Base-by-base conservation (phyloP, 2,113 vertebrate genomes). In the Cricetomys ansorgei region DNA sequence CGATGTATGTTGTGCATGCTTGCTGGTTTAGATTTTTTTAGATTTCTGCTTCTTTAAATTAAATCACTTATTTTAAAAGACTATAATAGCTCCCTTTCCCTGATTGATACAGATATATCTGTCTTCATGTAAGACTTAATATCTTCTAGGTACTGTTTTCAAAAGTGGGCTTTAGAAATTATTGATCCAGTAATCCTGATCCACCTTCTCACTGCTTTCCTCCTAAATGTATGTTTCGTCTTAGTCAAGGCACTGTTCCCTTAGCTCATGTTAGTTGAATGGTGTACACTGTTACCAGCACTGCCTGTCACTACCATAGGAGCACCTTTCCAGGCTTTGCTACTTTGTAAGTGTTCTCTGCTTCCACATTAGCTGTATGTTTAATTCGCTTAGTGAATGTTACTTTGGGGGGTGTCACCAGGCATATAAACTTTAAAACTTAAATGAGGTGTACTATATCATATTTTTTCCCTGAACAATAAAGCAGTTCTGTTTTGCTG, bases 11-110 rank as follows among this genome's bases (percentile, higher is more conserved):
- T 80, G 1, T 15, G 0, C 70, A n/a, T 62, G 8, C 85, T 91
- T 96, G 0, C n/a, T n/a, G 10, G 13, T 77, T 83, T 65, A 88
- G 25, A 95, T 65, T 79, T 89, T 85, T 25, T 81, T 95, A 83
- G 37, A 10, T 10, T 21, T 81, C 45, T 81, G 3, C 4, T 37
- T 1, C 4, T 95, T 95, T 73, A 86, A 53, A 53, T 53, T 95
- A 95, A 43, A 53, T 92, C 91, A 45, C 65, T 17, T 23, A 59
- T 45, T 45, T 67, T 25, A 70, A 21, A 53, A 65, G 55, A 72
- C 12, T 45, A 57, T 53, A 77, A 45, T 85, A 0, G 19, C 34
- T 87, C 27, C 2, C 95, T 88, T 94, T 89, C n/a, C 27, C 53
- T 88, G 70, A 37, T 72, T 37, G 75, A 15, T 31, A 40, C 64